These are phyloP conservation scores for Nemurella pictetii DNA, from an alignment of 2,888 invertebrate species.

Conservation along the genomic window DNA sequence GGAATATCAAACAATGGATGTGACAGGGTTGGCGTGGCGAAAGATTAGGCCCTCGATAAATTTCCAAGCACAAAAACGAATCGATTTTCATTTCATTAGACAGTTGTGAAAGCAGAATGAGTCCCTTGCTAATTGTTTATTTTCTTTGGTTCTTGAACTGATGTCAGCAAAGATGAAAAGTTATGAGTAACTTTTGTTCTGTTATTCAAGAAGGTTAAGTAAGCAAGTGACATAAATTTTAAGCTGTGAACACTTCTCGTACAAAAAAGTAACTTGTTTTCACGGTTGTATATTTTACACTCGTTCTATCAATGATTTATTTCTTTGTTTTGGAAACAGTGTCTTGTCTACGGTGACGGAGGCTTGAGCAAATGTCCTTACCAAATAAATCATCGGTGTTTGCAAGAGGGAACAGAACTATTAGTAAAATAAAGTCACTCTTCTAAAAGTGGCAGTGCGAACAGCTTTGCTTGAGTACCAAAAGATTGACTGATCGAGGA, in stretches of 20 bases:
- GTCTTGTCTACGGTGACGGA: too few relatives aligned
- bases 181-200: too few relatives aligned
- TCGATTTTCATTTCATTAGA: background rate
- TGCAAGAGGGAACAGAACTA: background rate
- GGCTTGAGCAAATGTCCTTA: too few relatives aligned
- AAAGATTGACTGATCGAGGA: background rate
- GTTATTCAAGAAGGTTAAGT: too few relatives aligned
- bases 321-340: too few relatives aligned
- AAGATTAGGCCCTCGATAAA: background rate
- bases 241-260: too few relatives aligned
- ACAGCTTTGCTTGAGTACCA: background rate
- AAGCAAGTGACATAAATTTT: too few relatives aligned
- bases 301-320: background rate
- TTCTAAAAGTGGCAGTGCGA: background rate
- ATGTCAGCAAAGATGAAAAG: too few relatives aligned
- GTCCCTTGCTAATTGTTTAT: background rate
- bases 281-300: too few relatives aligned
- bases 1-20: background rate
- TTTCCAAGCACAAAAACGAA: background rate
- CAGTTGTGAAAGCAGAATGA: background rate
- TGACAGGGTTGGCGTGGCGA: background rate
- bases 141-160: background rate
- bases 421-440: background rate
- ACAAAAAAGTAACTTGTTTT: too few relatives aligned
- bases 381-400: too few relatives aligned